Conservation (phyloP, 37 sponge, comb jelly and placozoan genomes). For the Bolinopsis microptera region DNA sequence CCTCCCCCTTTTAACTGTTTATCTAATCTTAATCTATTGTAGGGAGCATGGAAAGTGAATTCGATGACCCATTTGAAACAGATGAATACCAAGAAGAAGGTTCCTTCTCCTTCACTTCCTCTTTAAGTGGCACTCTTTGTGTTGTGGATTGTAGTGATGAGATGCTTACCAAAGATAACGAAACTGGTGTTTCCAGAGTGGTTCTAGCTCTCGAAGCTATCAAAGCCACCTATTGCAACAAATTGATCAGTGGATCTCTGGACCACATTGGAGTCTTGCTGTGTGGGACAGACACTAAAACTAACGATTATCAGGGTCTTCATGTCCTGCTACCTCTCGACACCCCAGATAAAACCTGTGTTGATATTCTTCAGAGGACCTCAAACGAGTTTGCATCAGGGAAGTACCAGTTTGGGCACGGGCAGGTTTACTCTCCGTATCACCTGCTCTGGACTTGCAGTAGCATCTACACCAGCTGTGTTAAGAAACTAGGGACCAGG, state of each 20-base stretch:
- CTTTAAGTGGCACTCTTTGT: not conserved
- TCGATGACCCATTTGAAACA: not conserved
- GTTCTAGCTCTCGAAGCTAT: conserved; percentile 59
- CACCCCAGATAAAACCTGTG: conserved; percentile 56
- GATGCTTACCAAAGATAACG: not conserved
- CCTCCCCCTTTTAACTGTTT: no score
- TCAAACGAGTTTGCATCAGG: not conserved
- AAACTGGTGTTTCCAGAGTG: conserved; percentile 20
- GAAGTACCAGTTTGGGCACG: not conserved
- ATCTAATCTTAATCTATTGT: no score
- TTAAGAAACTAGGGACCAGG: not conserved
- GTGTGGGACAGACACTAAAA: conserved; percentile 6
- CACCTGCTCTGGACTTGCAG: conserved; percentile 42
- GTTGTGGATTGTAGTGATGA: conserved; percentile 22
- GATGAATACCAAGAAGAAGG: not conserved
- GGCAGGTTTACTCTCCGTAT: conserved; percentile 40
- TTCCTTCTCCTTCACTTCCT: not conserved
- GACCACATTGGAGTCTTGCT: conserved; percentile 33
- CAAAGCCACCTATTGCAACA: conserved; percentile 5
- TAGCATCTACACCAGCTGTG: conserved; percentile 53
- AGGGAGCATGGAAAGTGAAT: conserved; percentile 26
- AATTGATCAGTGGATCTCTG: not conserved
- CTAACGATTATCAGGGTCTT: not conserved
- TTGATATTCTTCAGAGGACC: not conserved
- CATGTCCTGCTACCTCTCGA: conserved; percentile 31